Evolutionary conservation across 2,113 vertebrate species (phyloP), one percentile per base, ranked within the genome.

Genomic region (Amphiprion ocellaris): DNA sequence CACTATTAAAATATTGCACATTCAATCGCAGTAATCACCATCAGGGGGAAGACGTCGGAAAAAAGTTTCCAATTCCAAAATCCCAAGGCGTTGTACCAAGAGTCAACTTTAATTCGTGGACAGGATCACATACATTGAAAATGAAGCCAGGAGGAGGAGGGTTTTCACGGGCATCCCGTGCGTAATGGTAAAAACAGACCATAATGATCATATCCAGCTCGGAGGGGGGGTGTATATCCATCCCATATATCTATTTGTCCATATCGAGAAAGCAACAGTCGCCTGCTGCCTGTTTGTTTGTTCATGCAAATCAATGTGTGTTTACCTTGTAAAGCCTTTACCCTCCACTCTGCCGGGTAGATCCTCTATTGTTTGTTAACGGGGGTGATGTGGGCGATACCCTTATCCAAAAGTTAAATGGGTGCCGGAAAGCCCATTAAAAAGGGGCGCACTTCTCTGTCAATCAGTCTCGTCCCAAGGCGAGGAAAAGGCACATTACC

Each of bases 401-500:
- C 88, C 88, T 94, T 89, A 92, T 89, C 73, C 88, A 87, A 70
- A 90, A 90, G 72, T 82, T 90, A 89, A 92, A 87, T 93, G 92
- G 88, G 92, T 94, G 93, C 92, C 83, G 93, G 93, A 94, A 94
- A 94, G 92, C 82, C 89, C 87, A 90, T 94, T 92, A 84, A 91
- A 89, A 94, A 92, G 89, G 90, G 92, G 88, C 82, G 84, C 92
- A 90, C 93, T 94, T 90, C 89, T 71, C 82, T 94, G 94, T 95
- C 95, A 96, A 93, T 95, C 93, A 89, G 90, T 88, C 72, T 90
- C 76, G 84, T 94, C 91, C 92, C 92, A 90, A 76, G 91, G 93
- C 84, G 86, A 93, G 92, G 94, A 93, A 92, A 94, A 91, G 90
- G 85, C 90, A 66, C 85, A 75, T 92, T 95, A 95, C 95, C 94